These are phyloP conservation scores for Eilema griseolum DNA, from an alignment of 2,888 invertebrate genomes.

Conservation along the genomic window DNA sequence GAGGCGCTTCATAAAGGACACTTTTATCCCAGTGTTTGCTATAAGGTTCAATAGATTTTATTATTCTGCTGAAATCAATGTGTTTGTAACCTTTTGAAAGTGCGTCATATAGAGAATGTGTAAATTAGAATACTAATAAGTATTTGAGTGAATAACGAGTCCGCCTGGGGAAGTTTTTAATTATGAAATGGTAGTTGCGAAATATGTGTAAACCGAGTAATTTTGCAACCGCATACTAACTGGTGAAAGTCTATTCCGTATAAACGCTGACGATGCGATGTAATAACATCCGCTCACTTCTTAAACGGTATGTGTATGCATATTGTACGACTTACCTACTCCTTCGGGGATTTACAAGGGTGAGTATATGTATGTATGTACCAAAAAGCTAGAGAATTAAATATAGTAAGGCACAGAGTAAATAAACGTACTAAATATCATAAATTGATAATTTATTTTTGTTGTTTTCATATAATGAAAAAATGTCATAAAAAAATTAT, in stretches of 20 bases:
- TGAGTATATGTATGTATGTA: too few species aligned
- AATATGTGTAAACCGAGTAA: neutral
- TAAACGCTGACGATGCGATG: constrained; percentile 12
- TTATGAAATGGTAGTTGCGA: neutral
- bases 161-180: neutral
- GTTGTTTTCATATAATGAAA: too few species aligned
- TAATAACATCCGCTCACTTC: constrained; percentile 17
- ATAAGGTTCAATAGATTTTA: constrained; percentile 60
- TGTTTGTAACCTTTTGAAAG: neutral
- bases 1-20: constrained; percentile 81
- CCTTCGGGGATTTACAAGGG: too few species aligned
- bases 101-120: neutral
- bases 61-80: constrained; percentile 15
- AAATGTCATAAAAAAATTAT: too few species aligned
- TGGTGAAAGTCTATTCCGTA: constrained; percentile 19
- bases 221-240: neutral
- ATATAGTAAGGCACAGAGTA: neutral
- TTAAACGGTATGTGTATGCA: constrained; percentile 11
- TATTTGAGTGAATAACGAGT: neutral
- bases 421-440: neutral
- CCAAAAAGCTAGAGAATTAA: neutral
- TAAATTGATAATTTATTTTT: too few species aligned
- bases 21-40: constrained; percentile 66
- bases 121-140: neutral
- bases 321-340: neutral